A percentile compares a stretch with the other conserved stretches of the same genome.
Conservation (phyloP, 2,888 invertebrate genomes). For the Torymus texanus region DNA sequence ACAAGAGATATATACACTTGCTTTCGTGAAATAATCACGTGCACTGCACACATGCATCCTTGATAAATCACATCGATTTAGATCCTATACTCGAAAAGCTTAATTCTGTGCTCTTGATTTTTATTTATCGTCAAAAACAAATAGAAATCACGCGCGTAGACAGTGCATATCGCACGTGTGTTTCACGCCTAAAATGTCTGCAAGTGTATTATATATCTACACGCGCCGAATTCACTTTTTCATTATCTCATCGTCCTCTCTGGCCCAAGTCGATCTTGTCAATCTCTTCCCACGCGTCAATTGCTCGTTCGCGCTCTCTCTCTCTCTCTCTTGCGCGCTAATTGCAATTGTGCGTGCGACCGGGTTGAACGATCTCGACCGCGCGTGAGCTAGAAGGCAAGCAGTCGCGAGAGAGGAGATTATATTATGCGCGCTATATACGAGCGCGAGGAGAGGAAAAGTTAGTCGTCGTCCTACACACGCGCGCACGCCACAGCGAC, state of each 20-base stretch:
- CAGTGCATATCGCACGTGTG: too few species aligned
- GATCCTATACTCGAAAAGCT: background rate
- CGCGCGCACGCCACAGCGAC: background rate
- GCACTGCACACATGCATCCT: background rate
- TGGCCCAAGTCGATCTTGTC: conserved; percentile 1
- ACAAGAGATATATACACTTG: too few species aligned
- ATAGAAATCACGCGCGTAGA: background rate
- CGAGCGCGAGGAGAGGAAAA: conserved; percentile 24
- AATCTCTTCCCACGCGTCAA: conserved; percentile 53
- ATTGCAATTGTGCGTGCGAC: conserved; percentile 52
- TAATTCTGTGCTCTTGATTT: background rate
- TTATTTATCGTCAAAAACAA: background rate
- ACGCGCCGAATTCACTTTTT: conserved; percentile 42
- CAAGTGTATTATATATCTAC: too few species aligned
- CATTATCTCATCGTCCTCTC: conserved; percentile 27
- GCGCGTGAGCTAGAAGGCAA: background rate
- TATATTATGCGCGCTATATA: background rate
- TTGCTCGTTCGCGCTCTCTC: conserved; percentile 10
- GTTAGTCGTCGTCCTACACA: background rate
- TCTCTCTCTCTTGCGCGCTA: conserved; percentile 9
- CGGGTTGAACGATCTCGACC: conserved; percentile 49
- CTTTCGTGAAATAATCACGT: too few species aligned
- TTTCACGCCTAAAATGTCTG: background rate
- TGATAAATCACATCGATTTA: conserved; percentile 5
- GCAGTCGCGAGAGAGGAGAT: background rate